Base-by-base conservation (phyloP, 2,888 invertebrate species). In the Mythimna loreyi region DNA sequence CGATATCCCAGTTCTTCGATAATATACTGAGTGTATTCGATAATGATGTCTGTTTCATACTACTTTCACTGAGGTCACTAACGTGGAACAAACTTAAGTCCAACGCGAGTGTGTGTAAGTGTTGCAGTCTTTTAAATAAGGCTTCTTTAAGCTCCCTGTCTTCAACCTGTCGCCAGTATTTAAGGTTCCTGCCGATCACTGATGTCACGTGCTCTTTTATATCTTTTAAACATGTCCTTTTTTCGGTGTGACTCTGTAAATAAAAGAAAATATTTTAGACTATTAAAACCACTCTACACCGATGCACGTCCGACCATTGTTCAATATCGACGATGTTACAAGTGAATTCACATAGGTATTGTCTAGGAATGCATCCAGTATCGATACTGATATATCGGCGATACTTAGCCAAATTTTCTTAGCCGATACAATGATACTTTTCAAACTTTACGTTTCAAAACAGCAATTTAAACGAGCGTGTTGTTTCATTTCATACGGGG, bases 141-240 rank as follows among this genome's bases (percentile, higher is more conserved):
- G 93, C 92, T 72, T 90, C 89, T 73, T 87, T 92, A 3, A 95
- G 89, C 45, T 90, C 85, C 16, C 76, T 71, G 59, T 88, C 85
- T 56, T 91, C 89, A 1, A 91, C 89, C 45, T 91, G 90, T 2
- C 97, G 92, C 96, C 96, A 97, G 72, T 96, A 94, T 74, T 93
- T 94, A 23, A 97, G 91, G 56, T 96, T 96, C 71, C 92, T 91
- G 40, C 94, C 95, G 61, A 97, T 96, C 3, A 96, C 80, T 3
- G 93, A 90, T 3, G 94, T 91, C 16, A 96, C 95, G 84, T 96
- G 96, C 55, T 95, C 93, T 68, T 95, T 94, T 47, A 97, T 88
- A 61, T 96, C 94, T 72, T 89, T 92, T 19, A 96, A 86, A 80
- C 97, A 97, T 1, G 90, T 87, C 53, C 89, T 92, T 84, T 93